Evolutionary conservation across 2,113 vertebrate genomes (phyloP).

Genomic region (Acrocephalus arundinaceus): DNA sequence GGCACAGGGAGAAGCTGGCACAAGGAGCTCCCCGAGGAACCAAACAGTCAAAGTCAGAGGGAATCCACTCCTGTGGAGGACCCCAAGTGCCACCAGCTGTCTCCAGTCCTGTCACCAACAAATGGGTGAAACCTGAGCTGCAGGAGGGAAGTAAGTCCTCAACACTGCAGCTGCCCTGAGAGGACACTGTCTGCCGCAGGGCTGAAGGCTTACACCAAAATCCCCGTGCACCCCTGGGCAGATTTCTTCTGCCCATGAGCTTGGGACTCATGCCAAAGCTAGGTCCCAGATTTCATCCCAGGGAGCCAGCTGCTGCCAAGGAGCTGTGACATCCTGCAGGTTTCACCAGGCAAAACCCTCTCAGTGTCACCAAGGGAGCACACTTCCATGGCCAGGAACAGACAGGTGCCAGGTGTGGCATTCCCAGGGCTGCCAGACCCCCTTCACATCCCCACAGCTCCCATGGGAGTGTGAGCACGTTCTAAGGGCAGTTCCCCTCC

Average conservation of each 20-base stretch:
- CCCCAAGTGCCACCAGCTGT: background rate
- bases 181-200: background rate
- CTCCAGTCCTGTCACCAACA: background rate
- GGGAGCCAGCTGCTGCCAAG: background rate
- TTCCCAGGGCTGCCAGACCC: background rate
- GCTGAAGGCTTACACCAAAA: background rate
- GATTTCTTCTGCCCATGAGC: rapidly evolving
- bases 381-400: rapidly evolving
- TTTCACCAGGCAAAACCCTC: background rate
- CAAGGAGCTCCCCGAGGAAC: background rate
- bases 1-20: rapidly evolving
- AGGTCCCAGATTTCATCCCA: background rate
- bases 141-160: background rate
- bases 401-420: background rate
- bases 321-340: background rate
- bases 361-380: background rate
- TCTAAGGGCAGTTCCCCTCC: background rate
- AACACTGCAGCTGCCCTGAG: background rate
- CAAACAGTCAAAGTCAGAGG: rapidly evolving
- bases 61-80: rapidly evolving
- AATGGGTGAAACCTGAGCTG: background rate
- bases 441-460: rapidly evolving
- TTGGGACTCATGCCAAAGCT: background rate
- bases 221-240: rapidly evolving
- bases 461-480: rapidly evolving